Conservation (phyloP, 2,888 invertebrate species). For the Patella caerulea region DNA sequence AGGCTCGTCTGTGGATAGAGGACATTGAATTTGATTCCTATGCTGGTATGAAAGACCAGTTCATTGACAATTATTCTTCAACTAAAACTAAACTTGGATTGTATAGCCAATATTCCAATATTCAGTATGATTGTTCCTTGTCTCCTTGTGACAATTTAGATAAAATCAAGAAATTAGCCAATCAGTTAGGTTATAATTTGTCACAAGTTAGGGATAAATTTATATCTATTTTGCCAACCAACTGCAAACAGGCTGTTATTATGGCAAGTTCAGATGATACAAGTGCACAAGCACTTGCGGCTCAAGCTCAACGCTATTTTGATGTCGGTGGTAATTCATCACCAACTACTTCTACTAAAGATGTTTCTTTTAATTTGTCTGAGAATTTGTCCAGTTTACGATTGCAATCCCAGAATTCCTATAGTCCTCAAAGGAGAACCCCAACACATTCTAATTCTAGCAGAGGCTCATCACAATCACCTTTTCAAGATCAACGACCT, state of each 20-base stretch:
- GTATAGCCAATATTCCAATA: neutral
- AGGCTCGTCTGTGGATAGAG: too few species aligned
- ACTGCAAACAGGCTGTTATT: neutral
- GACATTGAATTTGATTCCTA: too few species aligned
- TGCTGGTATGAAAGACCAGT: neutral
- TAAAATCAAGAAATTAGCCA: neutral
- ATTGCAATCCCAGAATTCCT: too few species aligned
- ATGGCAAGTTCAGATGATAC: neutral
- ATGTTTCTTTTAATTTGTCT: neutral
- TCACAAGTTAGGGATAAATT: neutral
- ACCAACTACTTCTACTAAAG: neutral
- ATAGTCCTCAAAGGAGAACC: too few species aligned
- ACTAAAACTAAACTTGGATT: neutral
- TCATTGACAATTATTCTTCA: neutral
- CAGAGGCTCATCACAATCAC: too few species aligned
- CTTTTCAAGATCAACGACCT: too few species aligned
- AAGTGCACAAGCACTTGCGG: neutral
- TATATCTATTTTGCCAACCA: neutral
- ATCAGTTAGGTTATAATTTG: neutral
- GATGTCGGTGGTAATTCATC: neutral
- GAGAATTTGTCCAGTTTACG: too few species aligned
- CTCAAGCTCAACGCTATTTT: neutral
- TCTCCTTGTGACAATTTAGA: neutral
- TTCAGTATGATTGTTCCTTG: neutral
- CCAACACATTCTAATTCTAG: too few species aligned